A percentile compares a stretch with the other conserved stretches of the same genome.
Evolutionary conservation across 2,888 invertebrate genomes (phyloP).

Genomic region (Xestoiulus laeticollis): DNA sequence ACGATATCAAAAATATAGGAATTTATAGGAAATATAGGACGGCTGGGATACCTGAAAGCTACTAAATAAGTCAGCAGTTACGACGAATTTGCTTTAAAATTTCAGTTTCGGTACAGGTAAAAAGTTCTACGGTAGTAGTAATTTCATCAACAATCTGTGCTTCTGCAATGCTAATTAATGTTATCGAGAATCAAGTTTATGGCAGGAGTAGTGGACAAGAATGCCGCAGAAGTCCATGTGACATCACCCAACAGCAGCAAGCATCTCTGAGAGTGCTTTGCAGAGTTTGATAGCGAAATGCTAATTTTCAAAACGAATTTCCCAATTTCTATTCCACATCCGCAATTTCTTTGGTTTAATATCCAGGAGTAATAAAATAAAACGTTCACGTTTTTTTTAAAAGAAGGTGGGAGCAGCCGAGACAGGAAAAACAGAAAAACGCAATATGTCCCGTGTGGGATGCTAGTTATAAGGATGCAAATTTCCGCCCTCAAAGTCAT

Average conservation of each 20-base stretch:
- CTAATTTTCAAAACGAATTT: not conserved
- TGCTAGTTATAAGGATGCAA: not conserved
- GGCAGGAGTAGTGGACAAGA: too few species aligned
- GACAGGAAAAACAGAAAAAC: not conserved
- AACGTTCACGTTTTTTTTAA: not conserved
- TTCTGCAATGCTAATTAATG: not conserved
- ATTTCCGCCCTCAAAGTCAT: slow-evolving; percentile 23
- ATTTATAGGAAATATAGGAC: too few species aligned
- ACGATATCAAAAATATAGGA: too few species aligned
- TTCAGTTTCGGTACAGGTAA: too few species aligned
- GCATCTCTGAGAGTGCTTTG: not conserved
- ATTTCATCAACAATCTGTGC: not conserved
- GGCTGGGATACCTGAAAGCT: too few species aligned
- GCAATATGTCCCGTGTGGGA: not conserved
- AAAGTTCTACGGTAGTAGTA: too few species aligned
- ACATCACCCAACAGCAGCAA: not conserved
- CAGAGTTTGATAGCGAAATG: not conserved
- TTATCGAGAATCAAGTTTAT: too few species aligned
- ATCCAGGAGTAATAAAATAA: not conserved
- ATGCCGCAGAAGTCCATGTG: not conserved
- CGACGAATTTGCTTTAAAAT: too few species aligned
- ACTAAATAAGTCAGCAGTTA: too few species aligned
- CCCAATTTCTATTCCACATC: not conserved
- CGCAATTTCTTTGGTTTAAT: not conserved
- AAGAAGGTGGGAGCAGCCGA: not conserved